Evolutionary conservation across 2,888 invertebrate species (phyloP).

Genomic region (Bellardia pandia): DNA sequence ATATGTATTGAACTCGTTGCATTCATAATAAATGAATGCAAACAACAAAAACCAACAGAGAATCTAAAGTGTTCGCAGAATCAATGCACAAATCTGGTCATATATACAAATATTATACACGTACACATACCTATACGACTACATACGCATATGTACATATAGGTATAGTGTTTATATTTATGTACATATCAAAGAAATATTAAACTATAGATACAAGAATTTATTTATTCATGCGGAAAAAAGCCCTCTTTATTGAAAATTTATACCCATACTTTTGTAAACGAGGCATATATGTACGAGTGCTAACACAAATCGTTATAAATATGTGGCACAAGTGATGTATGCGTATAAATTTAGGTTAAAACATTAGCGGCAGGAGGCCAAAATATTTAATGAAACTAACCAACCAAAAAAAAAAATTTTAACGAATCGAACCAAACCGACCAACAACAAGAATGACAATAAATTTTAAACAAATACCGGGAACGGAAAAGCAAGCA

Average conservation of each 20-base stretch:
- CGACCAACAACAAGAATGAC: slow-evolving; percentile 30
- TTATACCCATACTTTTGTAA: background rate
- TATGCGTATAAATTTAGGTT: slow-evolving; percentile 65
- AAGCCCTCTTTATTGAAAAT: slow-evolving; percentile 40
- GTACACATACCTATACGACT: background rate
- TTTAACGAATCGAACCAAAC: slow-evolving; percentile 11
- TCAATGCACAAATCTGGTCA: slow-evolving; percentile 20
- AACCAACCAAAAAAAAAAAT: slow-evolving; percentile 5
- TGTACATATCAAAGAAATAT: slow-evolving; percentile 1
- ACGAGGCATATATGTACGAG: slow-evolving; percentile 7
- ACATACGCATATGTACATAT: background rate
- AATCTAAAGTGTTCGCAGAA: slow-evolving; percentile 28
- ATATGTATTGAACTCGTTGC: slow-evolving; percentile 50
- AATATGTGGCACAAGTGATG: slow-evolving; percentile 53
- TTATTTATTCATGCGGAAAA: slow-evolving; percentile 35
- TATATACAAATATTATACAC: background rate
- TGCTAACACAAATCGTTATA: background rate
- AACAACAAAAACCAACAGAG: slow-evolving; percentile 8
- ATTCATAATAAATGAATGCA: slow-evolving; percentile 32
- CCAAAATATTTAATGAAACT: slow-evolving; percentile 46
- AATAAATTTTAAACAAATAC: slow-evolving; percentile 44
- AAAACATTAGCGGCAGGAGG: slow-evolving; percentile 67
- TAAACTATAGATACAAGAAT: slow-evolving; percentile 22
- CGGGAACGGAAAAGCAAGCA: slow-evolving; percentile 31
- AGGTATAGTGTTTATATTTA: background rate